Conservation (phyloP, 2,113 vertebrate species). For the Agapornis roseicollis region DNA sequence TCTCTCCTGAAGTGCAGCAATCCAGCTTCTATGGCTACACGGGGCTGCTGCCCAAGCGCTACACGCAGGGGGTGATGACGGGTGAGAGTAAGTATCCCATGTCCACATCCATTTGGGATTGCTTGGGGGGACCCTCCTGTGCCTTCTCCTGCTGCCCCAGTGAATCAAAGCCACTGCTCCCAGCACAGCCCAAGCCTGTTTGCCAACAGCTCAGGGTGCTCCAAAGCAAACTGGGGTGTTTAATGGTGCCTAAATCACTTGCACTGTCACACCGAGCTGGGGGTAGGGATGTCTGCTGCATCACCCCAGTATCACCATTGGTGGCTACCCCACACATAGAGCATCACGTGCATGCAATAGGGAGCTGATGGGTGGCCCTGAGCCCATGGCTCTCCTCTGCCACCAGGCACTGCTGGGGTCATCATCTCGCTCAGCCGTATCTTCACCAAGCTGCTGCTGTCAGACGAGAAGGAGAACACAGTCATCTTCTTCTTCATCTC, state of each 20-base stretch:
- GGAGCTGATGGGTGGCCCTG: neutral
- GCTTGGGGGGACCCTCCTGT: neutral
- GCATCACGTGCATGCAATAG: fast-evolving
- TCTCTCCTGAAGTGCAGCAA: slow-evolving; percentile 92
- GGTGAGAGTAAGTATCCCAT: slow-evolving; percentile 89
- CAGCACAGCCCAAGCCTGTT: neutral
- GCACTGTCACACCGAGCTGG: neutral
- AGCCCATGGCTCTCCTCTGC: neutral
- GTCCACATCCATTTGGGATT: fast-evolving
- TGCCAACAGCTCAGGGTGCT: neutral
- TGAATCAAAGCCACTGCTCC: neutral
- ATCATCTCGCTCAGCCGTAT: slow-evolving; percentile 96
- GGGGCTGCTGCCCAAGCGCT: slow-evolving; percentile 96
- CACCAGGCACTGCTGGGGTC: slow-evolving; percentile 90
- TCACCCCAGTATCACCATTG: neutral
- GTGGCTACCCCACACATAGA: fast-evolving
- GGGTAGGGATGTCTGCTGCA: neutral
- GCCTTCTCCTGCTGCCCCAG: neutral
- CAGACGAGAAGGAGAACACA: slow-evolving; percentile 88
- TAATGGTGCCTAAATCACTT: neutral
- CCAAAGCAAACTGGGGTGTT: neutral
- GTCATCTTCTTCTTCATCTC: slow-evolving; percentile 97
- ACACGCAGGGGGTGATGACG: slow-evolving; percentile 98
- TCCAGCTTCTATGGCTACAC: slow-evolving; percentile 99
- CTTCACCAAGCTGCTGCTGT: slow-evolving; percentile 94